Conservation (phyloP, 2,113 vertebrate species). For the Corvus hawaiiensis region DNA sequence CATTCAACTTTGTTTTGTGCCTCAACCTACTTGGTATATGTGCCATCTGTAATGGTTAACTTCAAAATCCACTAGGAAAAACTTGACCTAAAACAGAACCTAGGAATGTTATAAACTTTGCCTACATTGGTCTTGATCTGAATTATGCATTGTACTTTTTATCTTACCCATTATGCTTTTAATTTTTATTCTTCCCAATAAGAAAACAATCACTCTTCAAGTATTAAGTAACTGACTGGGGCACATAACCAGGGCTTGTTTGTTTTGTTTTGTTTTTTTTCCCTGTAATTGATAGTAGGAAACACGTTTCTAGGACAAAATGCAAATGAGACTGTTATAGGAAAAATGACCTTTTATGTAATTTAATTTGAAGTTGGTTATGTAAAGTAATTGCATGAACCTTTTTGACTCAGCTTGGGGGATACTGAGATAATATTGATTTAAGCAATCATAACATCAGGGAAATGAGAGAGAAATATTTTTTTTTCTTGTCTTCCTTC, state of each 20-base stretch:
- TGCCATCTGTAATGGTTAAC: background rate
- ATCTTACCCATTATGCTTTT: background rate
- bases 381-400: conserved; percentile 63
- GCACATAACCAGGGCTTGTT: background rate
- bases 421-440: conserved; percentile 63
- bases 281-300: conserved; percentile 20
- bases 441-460: conserved; percentile 67
- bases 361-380: conserved; percentile 64
- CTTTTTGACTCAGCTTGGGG: conserved; percentile 62
- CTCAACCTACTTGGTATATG: background rate
- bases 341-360: conserved; percentile 61
- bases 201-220: background rate
- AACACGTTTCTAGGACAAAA: conserved; percentile 46
- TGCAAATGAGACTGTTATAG: conserved; percentile 54
- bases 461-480: conserved; percentile 34
- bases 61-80: background rate
- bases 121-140: background rate
- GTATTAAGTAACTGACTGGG: background rate
- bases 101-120: background rate
- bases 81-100: background rate
- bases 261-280: background rate
- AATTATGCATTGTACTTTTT: background rate
- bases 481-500: conserved; percentile 6
- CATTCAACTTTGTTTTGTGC: background rate
- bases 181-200: background rate